phyloP scores from a whole-genome alignment of 2,888 invertebrate genomes.

The Gnatocerus cornutus region DNA sequence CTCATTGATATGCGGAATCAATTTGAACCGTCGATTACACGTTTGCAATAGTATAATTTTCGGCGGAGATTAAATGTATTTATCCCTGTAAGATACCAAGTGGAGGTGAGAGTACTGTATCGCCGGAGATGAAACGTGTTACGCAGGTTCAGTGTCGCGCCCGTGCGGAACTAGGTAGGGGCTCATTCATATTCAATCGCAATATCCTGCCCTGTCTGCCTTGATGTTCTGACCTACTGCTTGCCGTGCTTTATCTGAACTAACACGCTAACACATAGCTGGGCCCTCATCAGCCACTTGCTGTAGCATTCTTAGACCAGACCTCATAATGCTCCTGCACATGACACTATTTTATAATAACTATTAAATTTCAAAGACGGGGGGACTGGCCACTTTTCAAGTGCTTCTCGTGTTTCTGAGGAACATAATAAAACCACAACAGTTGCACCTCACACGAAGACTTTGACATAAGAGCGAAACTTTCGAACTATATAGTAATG shows the following conservation, averaged over 20 bases:
- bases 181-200: conserved; percentile 67
- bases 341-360: conserved; percentile 21
- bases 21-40: conserved; percentile 44
- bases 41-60: conserved; percentile 48
- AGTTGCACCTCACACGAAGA: background rate
- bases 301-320: conserved; percentile 1
- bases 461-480: too few relatives aligned
- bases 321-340: background rate
- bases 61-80: conserved; percentile 41
- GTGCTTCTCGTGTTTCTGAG: background rate
- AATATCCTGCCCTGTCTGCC: conserved; percentile 61
- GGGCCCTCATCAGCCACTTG: conserved; percentile 39
- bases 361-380: conserved; percentile 21
- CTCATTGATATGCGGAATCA: conserved; percentile 48
- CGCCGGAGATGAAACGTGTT: conserved; percentile 61
- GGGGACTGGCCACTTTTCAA: background rate
- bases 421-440: conserved; percentile 2
- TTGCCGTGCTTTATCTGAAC: conserved; percentile 48
- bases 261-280: conserved; percentile 44
- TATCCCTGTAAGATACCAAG: conserved; percentile 51
- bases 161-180: conserved; percentile 55
- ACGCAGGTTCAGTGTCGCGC: conserved; percentile 55
- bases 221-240: conserved; percentile 50
- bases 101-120: conserved; percentile 54
- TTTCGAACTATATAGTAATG: too few relatives aligned